phyloP scores from a whole-genome alignment of 2,888 invertebrate species.

The Mimachlamys varia region DNA sequence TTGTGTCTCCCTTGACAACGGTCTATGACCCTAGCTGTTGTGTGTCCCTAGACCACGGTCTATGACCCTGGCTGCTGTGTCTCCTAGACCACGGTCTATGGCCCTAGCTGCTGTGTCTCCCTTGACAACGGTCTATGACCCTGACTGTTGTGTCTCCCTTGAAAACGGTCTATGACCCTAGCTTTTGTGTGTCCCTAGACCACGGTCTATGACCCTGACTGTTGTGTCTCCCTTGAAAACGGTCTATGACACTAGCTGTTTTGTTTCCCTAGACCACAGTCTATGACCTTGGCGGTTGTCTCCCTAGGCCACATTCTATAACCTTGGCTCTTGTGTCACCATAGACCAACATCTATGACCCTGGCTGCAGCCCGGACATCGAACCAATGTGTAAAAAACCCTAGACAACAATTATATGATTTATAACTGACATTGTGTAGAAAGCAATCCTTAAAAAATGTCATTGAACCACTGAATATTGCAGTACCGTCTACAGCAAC shows the following conservation, averaged over 20 bases:
- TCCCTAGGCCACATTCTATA: neutral
- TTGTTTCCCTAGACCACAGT: neutral
- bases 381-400: neutral
- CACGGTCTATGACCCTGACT: too few relatives aligned
- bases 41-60: too few relatives aligned
- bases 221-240: neutral
- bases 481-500: neutral
- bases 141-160: too few relatives aligned
- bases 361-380: too few relatives aligned
- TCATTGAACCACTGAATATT: neutral
- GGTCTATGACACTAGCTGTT: neutral
- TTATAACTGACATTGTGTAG: neutral
- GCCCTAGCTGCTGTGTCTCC: neutral
- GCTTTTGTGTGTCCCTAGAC: too few relatives aligned
- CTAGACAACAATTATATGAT: neutral
- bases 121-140: too few relatives aligned
- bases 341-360: too few relatives aligned
- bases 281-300: neutral
- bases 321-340: neutral
- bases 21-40: too few relatives aligned
- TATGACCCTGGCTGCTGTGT: too few relatives aligned
- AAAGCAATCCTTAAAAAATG: neutral
- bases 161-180: too few relatives aligned
- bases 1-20: too few relatives aligned
- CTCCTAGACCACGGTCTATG: too few relatives aligned